These are phyloP conservation scores for Hemaris fuciformis DNA, from an alignment of 2,888 invertebrate species.

Conservation along the genomic window DNA sequence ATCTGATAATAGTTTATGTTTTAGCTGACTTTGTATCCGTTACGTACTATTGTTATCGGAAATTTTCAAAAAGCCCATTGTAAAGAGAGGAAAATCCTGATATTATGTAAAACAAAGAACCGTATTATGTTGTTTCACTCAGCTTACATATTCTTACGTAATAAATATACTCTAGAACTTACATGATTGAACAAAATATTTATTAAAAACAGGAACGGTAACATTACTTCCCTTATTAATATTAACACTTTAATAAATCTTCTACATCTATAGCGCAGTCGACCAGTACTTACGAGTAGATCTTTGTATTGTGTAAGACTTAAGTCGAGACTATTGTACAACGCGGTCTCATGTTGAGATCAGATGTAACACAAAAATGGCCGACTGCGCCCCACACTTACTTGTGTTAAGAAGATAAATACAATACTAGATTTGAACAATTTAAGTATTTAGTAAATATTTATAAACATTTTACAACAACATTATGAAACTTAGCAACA, in stretches of 20 bases:
- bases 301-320: not conserved
- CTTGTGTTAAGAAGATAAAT: conserved; percentile 24
- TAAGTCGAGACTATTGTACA: not conserved
- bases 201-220: not conserved
- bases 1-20: too few relatives aligned
- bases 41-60: too few relatives aligned
- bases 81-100: not conserved
- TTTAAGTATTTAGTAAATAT: conserved; percentile 62
- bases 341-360: not conserved
- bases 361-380: not conserved
- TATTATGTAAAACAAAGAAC: too few relatives aligned
- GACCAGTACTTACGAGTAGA: not conserved
- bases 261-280: conserved; percentile 44
- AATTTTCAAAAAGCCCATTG: too few relatives aligned
- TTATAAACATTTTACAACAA: conserved; percentile 76
- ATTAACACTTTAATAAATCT: conserved; percentile 54
- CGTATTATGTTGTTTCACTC: not conserved
- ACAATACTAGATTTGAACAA: conserved; percentile 56
- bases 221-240: conserved; percentile 19
- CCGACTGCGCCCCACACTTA: conserved; percentile 3
- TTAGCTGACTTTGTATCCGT: too few relatives aligned
- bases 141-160: not conserved
- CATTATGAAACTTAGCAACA: conserved; percentile 63
- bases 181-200: not conserved
- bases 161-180: not conserved